phyloP scores from a whole-genome alignment of 1,140 invertebrate genomes.

The Drosophila simulans region DNA sequence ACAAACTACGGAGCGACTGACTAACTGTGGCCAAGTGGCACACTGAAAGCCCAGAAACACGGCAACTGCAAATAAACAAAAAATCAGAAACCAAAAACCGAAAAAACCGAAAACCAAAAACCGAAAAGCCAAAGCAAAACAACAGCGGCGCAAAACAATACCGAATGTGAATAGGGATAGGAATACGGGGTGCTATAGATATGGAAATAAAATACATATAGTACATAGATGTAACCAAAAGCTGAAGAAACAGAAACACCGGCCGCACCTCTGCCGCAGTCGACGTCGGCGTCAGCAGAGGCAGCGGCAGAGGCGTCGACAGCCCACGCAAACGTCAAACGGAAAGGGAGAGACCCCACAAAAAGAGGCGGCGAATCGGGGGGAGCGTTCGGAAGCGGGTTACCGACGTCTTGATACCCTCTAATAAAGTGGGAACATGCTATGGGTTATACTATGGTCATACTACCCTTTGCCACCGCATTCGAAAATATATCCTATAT shows the following conservation, averaged over 20 bases:
- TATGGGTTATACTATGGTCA: too few species aligned
- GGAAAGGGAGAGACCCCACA: constrained; percentile 51
- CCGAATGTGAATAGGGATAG: constrained; percentile 33
- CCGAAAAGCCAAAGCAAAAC: constrained; percentile 58
- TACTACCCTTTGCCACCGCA: too few species aligned
- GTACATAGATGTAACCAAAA: constrained; percentile 71
- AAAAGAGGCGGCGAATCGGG: constrained; percentile 7
- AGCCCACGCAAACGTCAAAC: constrained; percentile 46
- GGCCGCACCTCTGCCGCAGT: constrained; percentile 47
- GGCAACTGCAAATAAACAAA: constrained; percentile 32
- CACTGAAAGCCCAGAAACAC: constrained; percentile 1
- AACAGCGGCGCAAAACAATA: constrained; percentile 55
- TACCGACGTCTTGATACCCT: constrained; percentile 1
- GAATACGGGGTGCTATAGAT: constrained; percentile 30
- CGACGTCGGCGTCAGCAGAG: background rate
- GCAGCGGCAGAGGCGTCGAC: constrained; percentile 23
- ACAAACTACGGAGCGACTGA: constrained; percentile 33
- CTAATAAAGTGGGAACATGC: background rate
- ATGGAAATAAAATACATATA: constrained; percentile 55
- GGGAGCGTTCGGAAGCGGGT: background rate
- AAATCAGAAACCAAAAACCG: constrained; percentile 14
- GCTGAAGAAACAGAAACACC: constrained; percentile 62
- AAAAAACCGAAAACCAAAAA: constrained; percentile 55
- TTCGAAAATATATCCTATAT: too few species aligned
- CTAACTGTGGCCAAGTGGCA: constrained; percentile 65